Evolutionary conservation across 2,888 invertebrate species (phyloP), one percentile per base, ranked within the genome.

Genomic region (Stenurella melanura): DNA sequence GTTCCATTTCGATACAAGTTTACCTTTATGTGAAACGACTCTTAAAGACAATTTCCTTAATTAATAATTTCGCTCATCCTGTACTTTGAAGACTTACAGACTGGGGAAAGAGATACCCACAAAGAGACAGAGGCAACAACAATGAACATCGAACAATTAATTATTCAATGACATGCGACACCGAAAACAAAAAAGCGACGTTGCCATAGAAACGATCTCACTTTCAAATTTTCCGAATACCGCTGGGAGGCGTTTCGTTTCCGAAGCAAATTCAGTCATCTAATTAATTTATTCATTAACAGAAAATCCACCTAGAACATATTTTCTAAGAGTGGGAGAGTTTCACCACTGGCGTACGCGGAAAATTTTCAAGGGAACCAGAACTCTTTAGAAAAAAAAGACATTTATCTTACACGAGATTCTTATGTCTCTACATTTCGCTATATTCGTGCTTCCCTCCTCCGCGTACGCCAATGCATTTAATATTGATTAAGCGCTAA

Each of bases 71-170:
- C 72, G 50, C 18, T 11, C 70, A 61, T 63, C 72, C 61, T 50
- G 74, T 10, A 57, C 11, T 34, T 60, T 34, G 73, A 73, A 66
- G 30, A 66, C 58, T 67, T 57, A 66, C 57, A 66, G 21, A 73
- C 38, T 50, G 76, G 80, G 76, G 80, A 81, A 82, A 78, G 80
- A 83, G 81, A 81, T 81, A 84, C 84, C 86, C 84, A 86, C 85
- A 84, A 82, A 81, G 85, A 88, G 87, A 88, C 87, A 87, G 86
- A 88, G 79, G 80, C 82, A 82, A 89, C 87, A 89, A 89, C 89
- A 89, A 88, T 87, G 85, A 89, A 89, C 89, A 89, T 87, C 87
- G 86, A 88, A 88, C 88, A 89, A 88, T 85, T 85, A 88, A 87
- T 84, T 85, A 85, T 85, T 74, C 78, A 86, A 84, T 87, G 87